Evolutionary conservation across 2,113 vertebrate species (phyloP), one percentile per base, ranked within the genome.

Genomic region (Hippocampus abdominalis): DNA sequence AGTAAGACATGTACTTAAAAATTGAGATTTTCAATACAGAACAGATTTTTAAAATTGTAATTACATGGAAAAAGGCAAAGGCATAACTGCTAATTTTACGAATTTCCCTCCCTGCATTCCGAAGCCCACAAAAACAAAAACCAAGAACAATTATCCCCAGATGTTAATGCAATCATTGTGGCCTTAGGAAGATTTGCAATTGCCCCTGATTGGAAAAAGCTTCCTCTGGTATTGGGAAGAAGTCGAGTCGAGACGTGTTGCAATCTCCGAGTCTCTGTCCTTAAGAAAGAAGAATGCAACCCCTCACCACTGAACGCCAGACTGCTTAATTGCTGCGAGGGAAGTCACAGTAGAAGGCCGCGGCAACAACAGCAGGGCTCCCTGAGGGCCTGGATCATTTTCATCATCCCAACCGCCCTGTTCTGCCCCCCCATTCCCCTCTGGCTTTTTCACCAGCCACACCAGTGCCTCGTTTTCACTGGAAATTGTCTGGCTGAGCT

Each of bases 251-350:
- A 84, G 78, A 89, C 88, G 86, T 64, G 88, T 87, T 71, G 68
- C 61, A 68, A 59, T 75, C 51, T 53, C 49, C 0, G 20, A 53
- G 27, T 71, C n/a, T 70, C 3, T 48, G 39, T 64, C 40, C 62
- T 68, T 54, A 83, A 80, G 77, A 86, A 89, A 81, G 51, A 85
- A 81, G 79, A 88, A 90, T 87, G 82, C 81, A 85, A 89, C 82
- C 88, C 84, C 81, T 48, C 56, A 39, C 75, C 86, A 81, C 78
- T 86, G 81, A 82, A 82, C 84, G 82, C 82, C 70, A 71, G 68
- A 44, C 81, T 66, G 80, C 70, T 84, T 91, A 90, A 92, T 90
- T 90, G 88, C 79, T 73, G 62, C 77, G 76, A 89, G 77, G 83
- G 78, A 86, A 81, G 85, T 89, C 85, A 81, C 64, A 83, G 81